Base-by-base conservation (phyloP, 2,113 vertebrate species). In the Cygnus atratus region DNA sequence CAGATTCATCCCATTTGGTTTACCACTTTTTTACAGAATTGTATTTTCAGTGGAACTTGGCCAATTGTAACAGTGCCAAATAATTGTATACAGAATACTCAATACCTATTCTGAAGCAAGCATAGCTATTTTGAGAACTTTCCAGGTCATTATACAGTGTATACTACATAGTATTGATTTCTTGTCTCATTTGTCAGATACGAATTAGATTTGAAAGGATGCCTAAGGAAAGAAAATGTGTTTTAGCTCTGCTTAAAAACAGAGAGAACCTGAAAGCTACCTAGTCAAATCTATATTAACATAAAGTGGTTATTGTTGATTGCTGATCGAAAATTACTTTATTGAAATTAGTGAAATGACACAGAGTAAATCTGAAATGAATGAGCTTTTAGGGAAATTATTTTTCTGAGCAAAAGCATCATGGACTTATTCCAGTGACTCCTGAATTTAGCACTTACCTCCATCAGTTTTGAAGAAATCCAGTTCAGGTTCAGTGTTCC, bases 181-280 rank as follows among this genome's bases (percentile, higher is more conserved):
- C 83, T 93, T 37, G 12, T 96, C 88, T 92, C 4, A 7, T 91
- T 92, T 78, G 83, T 87, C 83, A 95, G 61, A 44, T 82, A 77
- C 37, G 76, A 81, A 94, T 92, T 71, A 81, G 44, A 55, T 87
- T 90, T 68, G 43, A 92, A 87, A 88, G 57, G 48, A 84, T 84
- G 90, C 31, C n/a, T 68, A n/a, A 67, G 86, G 88, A 94, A 86
- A 88, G 48, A 59, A 80, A 88, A 84, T 4, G 37, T 28, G 28
- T 20, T 88, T 92, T 67, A 48, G 43, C n/a, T 66, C 66, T 90
- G 79, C 70, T 46, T 84, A 90, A 90, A 92, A 92, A 78, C 7
- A 78, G n/a, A 58, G 55, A 91, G 50, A 63, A 55, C n/a, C 72
- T 86, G 59, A 80, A 76, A 88, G 41, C 24, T 54, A 78, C n/a